phyloP scores from a whole-genome alignment of 2,113 vertebrate species.

The Odobenus rosmarus region DNA sequence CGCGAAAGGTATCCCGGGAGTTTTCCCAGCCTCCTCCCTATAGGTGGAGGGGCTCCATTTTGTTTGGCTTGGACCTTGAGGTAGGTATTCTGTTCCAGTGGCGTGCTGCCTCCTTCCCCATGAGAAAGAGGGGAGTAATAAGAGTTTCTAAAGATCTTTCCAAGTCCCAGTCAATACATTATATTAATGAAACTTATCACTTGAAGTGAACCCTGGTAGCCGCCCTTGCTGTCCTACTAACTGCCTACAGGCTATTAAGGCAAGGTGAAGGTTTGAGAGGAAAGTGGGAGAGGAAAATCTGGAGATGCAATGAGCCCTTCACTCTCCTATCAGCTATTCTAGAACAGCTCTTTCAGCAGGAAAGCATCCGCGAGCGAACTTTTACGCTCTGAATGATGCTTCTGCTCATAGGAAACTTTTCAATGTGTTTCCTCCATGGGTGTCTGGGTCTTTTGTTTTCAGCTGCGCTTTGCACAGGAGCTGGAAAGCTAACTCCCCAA shows the following conservation, averaged over 20 bases:
- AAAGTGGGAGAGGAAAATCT: not conserved
- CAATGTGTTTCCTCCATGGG: conserved; percentile 82
- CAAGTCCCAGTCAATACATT: not conserved
- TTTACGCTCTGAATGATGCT: conserved; percentile 60
- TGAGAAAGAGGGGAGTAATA: not conserved
- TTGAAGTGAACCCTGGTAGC: not conserved
- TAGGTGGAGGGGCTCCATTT: not conserved
- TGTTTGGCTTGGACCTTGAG: not conserved
- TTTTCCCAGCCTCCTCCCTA: not conserved
- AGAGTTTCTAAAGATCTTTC: not conserved
- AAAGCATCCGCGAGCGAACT: not conserved
- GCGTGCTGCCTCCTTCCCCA: not conserved
- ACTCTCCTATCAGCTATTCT: not conserved
- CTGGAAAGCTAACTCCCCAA: conserved; percentile 82
- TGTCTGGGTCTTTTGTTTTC: conserved; percentile 81
- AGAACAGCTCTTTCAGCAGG: not conserved
- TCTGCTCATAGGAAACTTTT: conserved; percentile 75
- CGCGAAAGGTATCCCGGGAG: not conserved
- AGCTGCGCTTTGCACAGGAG: conserved; percentile 74
- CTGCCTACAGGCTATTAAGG: not conserved
- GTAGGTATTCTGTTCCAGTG: not conserved
- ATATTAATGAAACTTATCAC: not conserved
- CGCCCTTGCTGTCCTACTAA: not conserved
- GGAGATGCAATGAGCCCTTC: not conserved
- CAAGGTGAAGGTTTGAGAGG: not conserved